These are phyloP conservation scores for Melanostoma mellinum DNA, from an alignment of 2,888 invertebrate species.

Conservation along the genomic window DNA sequence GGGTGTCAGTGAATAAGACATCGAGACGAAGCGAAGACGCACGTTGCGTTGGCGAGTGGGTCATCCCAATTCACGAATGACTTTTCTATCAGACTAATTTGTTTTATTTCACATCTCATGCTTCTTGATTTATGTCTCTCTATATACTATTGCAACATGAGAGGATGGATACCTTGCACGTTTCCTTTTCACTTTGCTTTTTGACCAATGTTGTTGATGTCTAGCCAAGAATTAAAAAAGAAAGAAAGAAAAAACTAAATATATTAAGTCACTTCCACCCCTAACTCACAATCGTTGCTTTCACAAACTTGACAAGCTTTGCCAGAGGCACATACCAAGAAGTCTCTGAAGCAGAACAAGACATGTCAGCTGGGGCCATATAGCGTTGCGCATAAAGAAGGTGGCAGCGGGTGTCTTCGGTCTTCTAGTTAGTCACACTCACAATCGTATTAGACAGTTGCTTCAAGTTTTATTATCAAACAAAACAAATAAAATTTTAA, in stretches of 20 bases:
- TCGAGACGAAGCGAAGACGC: conserved; percentile 5
- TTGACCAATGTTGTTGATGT: conserved; percentile 50
- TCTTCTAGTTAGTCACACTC: conserved; percentile 60
- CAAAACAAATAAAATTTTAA: conserved; percentile 1
- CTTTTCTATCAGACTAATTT: conserved; percentile 52
- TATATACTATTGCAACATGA: conserved; percentile 51
- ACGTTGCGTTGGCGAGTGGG: conserved; percentile 26
- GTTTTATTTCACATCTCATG: conserved; percentile 18
- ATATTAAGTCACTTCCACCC: conserved; percentile 36
- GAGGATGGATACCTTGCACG: conserved; percentile 51
- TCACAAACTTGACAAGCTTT: conserved; percentile 54
- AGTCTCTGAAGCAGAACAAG: conserved; percentile 31
- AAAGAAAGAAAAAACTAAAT: conserved; percentile 18
- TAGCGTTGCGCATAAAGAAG: conserved; percentile 10
- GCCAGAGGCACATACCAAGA: conserved; percentile 21
- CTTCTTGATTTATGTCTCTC: conserved; percentile 57
- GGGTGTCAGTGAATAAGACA: conserved; percentile 48
- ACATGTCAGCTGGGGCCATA: conserved; percentile 56
- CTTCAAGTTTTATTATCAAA: conserved; percentile 7
- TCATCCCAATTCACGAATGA: conserved; percentile 56
- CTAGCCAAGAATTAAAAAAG: conserved; percentile 42
- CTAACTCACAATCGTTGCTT: conserved; percentile 53
- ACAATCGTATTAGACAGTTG: conserved; percentile 19
- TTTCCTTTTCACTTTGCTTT: conserved; percentile 58
- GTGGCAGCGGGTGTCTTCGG: conserved; percentile 64